A percentile compares a stretch with the other conserved stretches of the same genome.
Conservation (phyloP, 2,888 invertebrate species). For the Drosophila prostipennis region DNA sequence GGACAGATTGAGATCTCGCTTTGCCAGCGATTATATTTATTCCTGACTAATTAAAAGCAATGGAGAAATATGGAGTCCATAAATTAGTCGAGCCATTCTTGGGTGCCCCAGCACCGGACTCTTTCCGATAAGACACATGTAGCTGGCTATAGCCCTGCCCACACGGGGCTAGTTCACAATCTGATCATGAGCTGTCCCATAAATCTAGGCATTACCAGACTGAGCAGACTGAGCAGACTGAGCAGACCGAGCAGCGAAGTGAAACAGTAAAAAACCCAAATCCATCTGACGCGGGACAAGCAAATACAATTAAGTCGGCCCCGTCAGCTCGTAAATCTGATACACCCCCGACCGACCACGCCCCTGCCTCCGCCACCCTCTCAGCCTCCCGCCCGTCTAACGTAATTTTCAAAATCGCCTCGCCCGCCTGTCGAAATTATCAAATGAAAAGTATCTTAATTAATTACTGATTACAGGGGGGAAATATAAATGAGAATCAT, state of each 20-base stretch:
- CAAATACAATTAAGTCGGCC: conserved; percentile 72
- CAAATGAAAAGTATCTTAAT: conserved; percentile 75
- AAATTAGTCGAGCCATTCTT: conserved; percentile 47
- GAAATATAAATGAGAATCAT: conserved; percentile 12
- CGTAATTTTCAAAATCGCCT: conserved; percentile 14
- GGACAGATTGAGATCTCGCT: conserved; percentile 64
- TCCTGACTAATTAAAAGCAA: conserved; percentile 67
- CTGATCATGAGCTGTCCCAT: conserved; percentile 41
- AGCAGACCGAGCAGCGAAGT: conserved; percentile 19
- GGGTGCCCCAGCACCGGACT: conserved; percentile 10
- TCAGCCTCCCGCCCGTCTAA: conserved; percentile 22
- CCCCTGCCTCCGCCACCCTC: conserved; percentile 19
- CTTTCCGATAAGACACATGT: conserved; percentile 24
- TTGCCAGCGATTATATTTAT: conserved; percentile 48
- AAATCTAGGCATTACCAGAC: conserved; percentile 40
- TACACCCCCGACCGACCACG: conserved; percentile 28
- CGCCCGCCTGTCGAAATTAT: conserved; percentile 58
- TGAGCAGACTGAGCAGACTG: no score
- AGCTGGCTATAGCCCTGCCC: conserved; percentile 16
- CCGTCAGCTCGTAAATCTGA: conserved; percentile 66
- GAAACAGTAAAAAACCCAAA: conserved; percentile 28
- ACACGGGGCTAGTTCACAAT: conserved; percentile 31
- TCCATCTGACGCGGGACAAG: conserved; percentile 68
- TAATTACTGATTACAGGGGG: conserved; percentile 68
- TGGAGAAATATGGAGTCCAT: conserved; percentile 64